Evolutionary conservation across 2,797 vertebrate genomes (phyloP).

Genomic region (Oryzias sinensis): DNA sequence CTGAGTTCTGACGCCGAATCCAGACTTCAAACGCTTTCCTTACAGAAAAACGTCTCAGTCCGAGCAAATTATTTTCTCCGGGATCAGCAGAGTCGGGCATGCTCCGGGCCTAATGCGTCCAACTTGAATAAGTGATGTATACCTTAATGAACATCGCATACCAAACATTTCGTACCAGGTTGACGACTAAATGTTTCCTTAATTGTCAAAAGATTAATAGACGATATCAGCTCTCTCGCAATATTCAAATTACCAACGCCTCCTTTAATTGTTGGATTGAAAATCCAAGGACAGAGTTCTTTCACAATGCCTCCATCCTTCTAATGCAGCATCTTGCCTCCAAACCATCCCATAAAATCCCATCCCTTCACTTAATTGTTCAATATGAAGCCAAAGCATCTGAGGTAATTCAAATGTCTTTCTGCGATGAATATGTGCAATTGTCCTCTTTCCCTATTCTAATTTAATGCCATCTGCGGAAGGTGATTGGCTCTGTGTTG

Average conservation of each 20-base stretch:
- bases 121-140: slow-evolving; percentile 39
- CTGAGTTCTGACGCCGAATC: slow-evolving; percentile 23
- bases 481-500: slow-evolving; percentile 84
- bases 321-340: slow-evolving; percentile 74
- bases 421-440: slow-evolving; percentile 81
- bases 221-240: slow-evolving; percentile 50
- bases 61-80: slow-evolving; percentile 40
- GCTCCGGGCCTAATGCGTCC: slow-evolving; percentile 32
- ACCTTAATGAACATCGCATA: slow-evolving; percentile 47
- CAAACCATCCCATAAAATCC: slow-evolving; percentile 80
- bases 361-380: slow-evolving; percentile 83
- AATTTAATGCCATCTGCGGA: slow-evolving; percentile 82
- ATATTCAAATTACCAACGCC: slow-evolving; percentile 61
- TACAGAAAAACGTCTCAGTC: slow-evolving; percentile 40
- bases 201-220: slow-evolving; percentile 60
- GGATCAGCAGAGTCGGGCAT: slow-evolving; percentile 33
- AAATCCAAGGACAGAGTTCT: slow-evolving; percentile 70
- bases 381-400: slow-evolving; percentile 82
- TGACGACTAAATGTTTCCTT: slow-evolving; percentile 46
- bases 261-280: slow-evolving; percentile 78
- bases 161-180: slow-evolving; percentile 42
- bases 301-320: slow-evolving; percentile 51
- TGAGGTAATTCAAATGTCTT: slow-evolving; percentile 84
- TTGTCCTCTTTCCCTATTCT: slow-evolving; percentile 80
- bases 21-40: slow-evolving; percentile 45